phyloP scores from a whole-genome alignment of 2,797 vertebrate species.

The Phrynocephalus guinanensis region DNA sequence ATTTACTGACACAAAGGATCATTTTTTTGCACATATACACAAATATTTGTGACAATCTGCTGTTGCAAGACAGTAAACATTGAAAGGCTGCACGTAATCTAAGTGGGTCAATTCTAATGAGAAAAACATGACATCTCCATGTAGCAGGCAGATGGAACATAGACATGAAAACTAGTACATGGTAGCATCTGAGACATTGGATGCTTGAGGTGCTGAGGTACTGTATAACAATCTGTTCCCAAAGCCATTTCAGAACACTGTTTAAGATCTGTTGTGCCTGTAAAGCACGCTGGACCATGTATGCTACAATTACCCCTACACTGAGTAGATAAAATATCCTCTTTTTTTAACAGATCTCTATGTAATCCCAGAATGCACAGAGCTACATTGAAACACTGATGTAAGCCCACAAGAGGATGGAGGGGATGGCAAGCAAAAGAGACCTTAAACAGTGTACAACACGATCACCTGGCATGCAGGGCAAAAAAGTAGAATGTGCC shows the following conservation, averaged over 20 bases:
- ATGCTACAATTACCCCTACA: slow-evolving; percentile 23
- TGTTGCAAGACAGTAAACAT: slow-evolving; percentile 49
- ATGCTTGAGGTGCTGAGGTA: not conserved
- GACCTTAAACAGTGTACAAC: not conserved
- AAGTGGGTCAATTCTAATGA: slow-evolving; percentile 76
- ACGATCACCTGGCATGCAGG: slow-evolving; percentile 34
- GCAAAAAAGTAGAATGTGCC: slow-evolving; percentile 7
- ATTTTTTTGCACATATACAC: slow-evolving; percentile 9
- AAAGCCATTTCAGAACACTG: slow-evolving; percentile 8
- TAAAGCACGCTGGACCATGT: not conserved
- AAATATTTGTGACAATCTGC: not conserved
- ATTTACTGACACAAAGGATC: not conserved
- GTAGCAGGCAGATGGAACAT: slow-evolving; percentile 65
- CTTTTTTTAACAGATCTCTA: slow-evolving; percentile 46
- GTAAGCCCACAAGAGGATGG: not conserved
- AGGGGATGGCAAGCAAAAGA: not conserved
- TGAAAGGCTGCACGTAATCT: slow-evolving; percentile 60
- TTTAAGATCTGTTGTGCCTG: not conserved
- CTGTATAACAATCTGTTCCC: slow-evolving; percentile 1
- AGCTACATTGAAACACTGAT: slow-evolving; percentile 19
- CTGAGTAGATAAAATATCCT: slow-evolving; percentile 16
- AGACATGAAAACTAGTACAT: slow-evolving; percentile 63
- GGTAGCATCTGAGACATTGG: slow-evolving; percentile 47
- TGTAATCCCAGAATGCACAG: slow-evolving; percentile 49
- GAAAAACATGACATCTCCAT: slow-evolving; percentile 63